Evolutionary conservation across 2,888 invertebrate species (phyloP).

Genomic region (Ophion costatus): DNA sequence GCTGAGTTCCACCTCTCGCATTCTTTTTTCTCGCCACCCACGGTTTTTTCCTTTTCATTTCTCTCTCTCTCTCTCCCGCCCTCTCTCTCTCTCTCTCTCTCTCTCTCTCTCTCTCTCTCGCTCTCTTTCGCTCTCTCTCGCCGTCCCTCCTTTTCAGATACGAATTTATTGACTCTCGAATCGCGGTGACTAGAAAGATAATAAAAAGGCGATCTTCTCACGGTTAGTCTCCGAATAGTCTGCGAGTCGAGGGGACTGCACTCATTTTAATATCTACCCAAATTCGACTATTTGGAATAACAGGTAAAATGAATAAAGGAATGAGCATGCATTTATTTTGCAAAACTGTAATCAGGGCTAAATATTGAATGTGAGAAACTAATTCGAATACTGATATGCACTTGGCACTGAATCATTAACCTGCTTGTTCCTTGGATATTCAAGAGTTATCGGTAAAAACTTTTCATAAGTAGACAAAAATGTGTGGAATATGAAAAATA

Average conservation of each 20-base stretch:
- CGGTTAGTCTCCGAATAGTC: conserved; percentile 34
- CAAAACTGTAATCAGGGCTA: no score
- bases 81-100: neutral
- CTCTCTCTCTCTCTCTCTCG: conserved; percentile 23
- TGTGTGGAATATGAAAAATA: no score
- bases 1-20: conserved; percentile 51
- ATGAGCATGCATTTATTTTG: neutral
- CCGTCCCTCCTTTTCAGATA: conserved; percentile 23
- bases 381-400: no score
- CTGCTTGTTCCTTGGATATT: no score
- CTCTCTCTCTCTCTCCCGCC: conserved; percentile 12
- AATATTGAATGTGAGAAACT: no score
- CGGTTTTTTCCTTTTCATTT: conserved; percentile 9
- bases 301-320: neutral
- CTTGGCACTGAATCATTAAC: no score
- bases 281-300: neutral
- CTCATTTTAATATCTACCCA: conserved; percentile 8
- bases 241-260: conserved; percentile 49
- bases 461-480: no score
- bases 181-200: conserved; percentile 46
- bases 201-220: conserved; percentile 56
- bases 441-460: no score
- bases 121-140: conserved; percentile 8
- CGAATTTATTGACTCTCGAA: conserved; percentile 60
- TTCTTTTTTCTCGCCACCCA: conserved; percentile 48